Base-by-base conservation (phyloP, 2,888 invertebrate genomes). In the Cantharis flavilabris region DNA sequence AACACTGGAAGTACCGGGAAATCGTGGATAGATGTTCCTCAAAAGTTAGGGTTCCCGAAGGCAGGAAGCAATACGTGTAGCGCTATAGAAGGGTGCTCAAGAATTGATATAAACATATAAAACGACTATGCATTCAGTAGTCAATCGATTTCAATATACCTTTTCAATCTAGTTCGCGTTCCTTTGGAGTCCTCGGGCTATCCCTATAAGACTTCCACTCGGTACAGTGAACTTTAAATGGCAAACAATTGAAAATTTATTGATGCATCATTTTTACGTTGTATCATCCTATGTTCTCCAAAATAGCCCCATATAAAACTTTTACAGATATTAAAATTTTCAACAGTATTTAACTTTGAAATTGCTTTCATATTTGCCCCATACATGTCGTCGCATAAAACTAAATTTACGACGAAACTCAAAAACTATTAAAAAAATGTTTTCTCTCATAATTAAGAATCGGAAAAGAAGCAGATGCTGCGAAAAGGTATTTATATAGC, bases 61-160 rank as follows among this genome's bases (percentile, higher is more conserved):
- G 82, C 82, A 82, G 82, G 83, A 83, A 83, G 82, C 81, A 83
- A 83, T 83, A 83, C 82, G 79, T 78, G 78, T 81, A 80, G 73
- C 71, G 83, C 79, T 79, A 81, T 83, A 81, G 81, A 79, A 78
- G 83, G 83, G 82, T 77, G 81, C 81, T 83, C 81, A 80, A 80
- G 80, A 81, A 80, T 81, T 80, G 84, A 84, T 84, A 84, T 85
- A 85, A 84, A 85, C 84, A 83, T 83, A 84, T 83, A 85, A 84
- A 85, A 84, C 82, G 82, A 80, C 82, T 78, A 82, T 83, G 82
- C 82, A 84, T 83, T 83, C 84, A 84, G 82, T 81, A 84, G 81
- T 84, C 84, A 84, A 85, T 85, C 85, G 85, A 85, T 85, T 85
- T 83, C 84, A 85, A 85, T 85, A 83, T 84, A 82, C 82, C 79